A percentile compares a stretch with the other conserved stretches of the same genome.
Conservation (phyloP, 1,140 invertebrate genomes). For the Scaptomyza graminum region DNA sequence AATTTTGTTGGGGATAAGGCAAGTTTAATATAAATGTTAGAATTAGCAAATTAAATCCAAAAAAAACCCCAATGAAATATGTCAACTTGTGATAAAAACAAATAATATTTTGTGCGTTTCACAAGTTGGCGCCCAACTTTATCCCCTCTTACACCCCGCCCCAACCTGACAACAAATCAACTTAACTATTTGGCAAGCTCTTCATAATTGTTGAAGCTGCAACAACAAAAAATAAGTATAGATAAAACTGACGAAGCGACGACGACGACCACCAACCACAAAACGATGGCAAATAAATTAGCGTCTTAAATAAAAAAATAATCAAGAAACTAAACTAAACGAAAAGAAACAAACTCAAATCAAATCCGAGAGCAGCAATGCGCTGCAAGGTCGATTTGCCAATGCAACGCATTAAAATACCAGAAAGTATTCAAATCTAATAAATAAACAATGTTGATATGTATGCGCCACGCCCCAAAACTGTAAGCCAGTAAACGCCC, state of each 20-base stretch:
- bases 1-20: no score
- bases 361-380: constrained; percentile 23
- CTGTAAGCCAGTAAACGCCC: neutral
- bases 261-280: constrained; percentile 16
- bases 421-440: constrained; percentile 53
- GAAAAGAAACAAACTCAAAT: constrained; percentile 24
- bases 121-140: no score
- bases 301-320: constrained; percentile 61
- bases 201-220: constrained; percentile 64
- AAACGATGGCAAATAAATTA: constrained; percentile 70
- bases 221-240: constrained; percentile 35
- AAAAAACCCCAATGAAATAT: no score
- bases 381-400: constrained; percentile 54
- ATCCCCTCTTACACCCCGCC: neutral
- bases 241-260: constrained; percentile 15
- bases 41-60: no score
- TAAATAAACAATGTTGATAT: constrained; percentile 15
- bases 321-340: constrained; percentile 2
- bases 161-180: neutral
- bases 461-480: constrained; percentile 21
- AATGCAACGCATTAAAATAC: constrained; percentile 75
- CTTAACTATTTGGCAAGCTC: constrained; percentile 66
- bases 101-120: no score
- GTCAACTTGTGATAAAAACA: no score
- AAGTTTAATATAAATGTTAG: no score